Conservation (phyloP, 1,140 invertebrate genomes). For the Eumeta japonica region DNA sequence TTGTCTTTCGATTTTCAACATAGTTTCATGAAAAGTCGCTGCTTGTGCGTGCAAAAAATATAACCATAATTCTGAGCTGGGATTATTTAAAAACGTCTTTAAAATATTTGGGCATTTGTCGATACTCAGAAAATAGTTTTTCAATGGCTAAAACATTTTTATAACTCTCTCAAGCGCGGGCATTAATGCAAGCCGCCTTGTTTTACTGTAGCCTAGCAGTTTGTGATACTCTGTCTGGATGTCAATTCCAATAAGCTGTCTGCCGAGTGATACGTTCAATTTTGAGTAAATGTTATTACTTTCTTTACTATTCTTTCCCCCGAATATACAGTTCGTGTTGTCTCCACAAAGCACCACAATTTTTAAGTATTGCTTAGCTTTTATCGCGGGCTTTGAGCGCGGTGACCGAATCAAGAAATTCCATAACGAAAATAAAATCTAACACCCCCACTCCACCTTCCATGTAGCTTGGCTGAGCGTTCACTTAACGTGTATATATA, state of each 20-base stretch:
- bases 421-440: too few species aligned
- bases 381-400: too few species aligned
- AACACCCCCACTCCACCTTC: too few species aligned
- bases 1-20: slow-evolving; percentile 8
- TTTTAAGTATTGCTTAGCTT: too few species aligned
- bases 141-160: slow-evolving; percentile 19
- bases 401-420: too few species aligned
- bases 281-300: slow-evolving; percentile 3
- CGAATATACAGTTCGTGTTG: slow-evolving; percentile 14
- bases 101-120: slow-evolving; percentile 15
- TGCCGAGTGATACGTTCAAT: slow-evolving; percentile 12
- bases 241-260: slow-evolving; percentile 10
- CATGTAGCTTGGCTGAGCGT: too few species aligned
- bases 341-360: slow-evolving; percentile 20
- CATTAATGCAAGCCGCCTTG: slow-evolving; percentile 16
- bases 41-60: slow-evolving; percentile 21
- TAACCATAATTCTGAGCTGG: slow-evolving; percentile 12
- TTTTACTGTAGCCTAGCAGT: slow-evolving; percentile 13
- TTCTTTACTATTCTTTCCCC: slow-evolving; percentile 7
- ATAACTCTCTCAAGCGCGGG: slow-evolving; percentile 15
- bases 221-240: slow-evolving; percentile 4
- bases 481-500: too few species aligned
- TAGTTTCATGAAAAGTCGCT: slow-evolving; percentile 8
- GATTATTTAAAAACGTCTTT: slow-evolving; percentile 11
- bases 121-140: slow-evolving; percentile 20